Evolutionary conservation across 2,797 vertebrate species (phyloP).

Genomic region (Tauraco hartlaubi): DNA sequence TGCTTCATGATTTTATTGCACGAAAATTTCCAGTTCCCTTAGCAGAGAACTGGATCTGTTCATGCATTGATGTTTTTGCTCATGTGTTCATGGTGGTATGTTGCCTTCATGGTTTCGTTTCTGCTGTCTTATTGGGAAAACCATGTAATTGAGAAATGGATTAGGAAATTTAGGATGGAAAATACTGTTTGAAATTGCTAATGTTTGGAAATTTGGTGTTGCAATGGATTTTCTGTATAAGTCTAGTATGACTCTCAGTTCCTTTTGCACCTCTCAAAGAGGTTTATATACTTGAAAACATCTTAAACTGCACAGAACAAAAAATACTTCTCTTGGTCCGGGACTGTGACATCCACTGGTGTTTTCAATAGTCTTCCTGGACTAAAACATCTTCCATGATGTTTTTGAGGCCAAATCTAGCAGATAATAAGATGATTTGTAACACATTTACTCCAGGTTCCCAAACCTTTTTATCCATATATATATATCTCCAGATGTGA

Average conservation of each 20-base stretch:
- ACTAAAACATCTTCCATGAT: neutral
- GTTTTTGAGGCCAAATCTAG: neutral
- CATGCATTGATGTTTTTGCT: neutral
- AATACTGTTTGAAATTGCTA: neutral
- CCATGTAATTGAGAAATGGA: neutral
- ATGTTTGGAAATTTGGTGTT: neutral
- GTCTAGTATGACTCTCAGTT: neutral
- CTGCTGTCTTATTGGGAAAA: neutral
- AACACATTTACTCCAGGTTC: neutral
- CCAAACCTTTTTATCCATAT: neutral
- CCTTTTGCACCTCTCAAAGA: neutral
- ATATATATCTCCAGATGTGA: neutral
- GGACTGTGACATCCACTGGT: neutral
- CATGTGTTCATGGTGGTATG: neutral
- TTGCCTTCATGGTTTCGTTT: neutral
- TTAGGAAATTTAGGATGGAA: neutral
- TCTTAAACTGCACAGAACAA: neutral
- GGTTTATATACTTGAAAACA: neutral
- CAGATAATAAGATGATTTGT: neutral
- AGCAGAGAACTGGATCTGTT: neutral
- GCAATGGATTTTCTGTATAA: neutral
- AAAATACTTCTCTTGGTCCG: neutral
- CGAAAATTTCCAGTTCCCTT: neutral
- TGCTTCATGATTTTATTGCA: neutral
- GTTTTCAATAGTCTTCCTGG: neutral